These are phyloP conservation scores for Cynopterus sphinx DNA, from an alignment of 2,797 vertebrate species.

Conservation along the genomic window DNA sequence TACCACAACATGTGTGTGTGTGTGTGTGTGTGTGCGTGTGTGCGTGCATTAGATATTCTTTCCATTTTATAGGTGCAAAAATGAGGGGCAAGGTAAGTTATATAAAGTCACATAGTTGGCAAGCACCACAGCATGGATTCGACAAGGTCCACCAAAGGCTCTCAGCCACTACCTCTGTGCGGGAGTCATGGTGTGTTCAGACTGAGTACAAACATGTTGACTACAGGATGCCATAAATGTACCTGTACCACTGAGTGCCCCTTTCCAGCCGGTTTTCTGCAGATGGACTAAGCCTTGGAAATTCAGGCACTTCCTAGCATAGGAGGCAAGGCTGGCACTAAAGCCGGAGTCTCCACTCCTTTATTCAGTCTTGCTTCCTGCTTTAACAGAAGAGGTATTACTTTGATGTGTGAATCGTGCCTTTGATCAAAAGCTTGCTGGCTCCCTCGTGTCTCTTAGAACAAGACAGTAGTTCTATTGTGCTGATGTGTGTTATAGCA, in stretches of 20 bases:
- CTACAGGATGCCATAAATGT: fast-evolving
- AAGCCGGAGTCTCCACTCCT: constrained; percentile 72
- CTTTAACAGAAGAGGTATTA: constrained; percentile 82
- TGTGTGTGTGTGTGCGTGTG: no score
- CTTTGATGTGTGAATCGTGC: constrained; percentile 85
- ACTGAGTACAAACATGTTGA: neutral
- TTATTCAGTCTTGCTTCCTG: constrained; percentile 72
- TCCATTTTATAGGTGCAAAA: neutral
- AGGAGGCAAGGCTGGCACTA: constrained; percentile 72
- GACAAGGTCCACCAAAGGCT: neutral
- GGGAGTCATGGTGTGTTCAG: neutral
- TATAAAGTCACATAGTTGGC: neutral
- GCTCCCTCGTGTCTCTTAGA: constrained; percentile 83
- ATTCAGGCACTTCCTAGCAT: neutral
- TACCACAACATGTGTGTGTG: neutral
- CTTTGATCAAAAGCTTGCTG: constrained; percentile 86
- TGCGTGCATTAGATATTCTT: neutral
- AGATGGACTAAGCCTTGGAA: constrained; percentile 54
- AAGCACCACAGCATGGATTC: neutral
- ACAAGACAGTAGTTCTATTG: constrained; percentile 84
- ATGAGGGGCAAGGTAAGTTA: neutral
- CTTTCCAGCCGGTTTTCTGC: neutral
- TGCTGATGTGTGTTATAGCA: constrained; percentile 82
- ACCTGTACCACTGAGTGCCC: no score
- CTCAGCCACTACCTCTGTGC: neutral